Evolutionary conservation across 2,888 invertebrate species (phyloP).

Genomic region (Eupsilia transversa): DNA sequence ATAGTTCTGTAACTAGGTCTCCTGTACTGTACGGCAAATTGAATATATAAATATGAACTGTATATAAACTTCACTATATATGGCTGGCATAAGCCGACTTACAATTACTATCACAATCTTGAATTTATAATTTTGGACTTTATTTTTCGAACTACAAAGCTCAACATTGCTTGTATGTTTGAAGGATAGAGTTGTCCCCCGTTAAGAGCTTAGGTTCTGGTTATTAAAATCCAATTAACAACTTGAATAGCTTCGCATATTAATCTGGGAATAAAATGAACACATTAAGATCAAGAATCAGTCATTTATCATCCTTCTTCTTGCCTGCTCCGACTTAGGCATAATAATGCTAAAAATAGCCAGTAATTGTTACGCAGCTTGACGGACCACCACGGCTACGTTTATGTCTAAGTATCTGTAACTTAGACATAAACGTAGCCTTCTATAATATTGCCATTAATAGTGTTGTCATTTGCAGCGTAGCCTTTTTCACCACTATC

Average conservation of each 20-base stretch:
- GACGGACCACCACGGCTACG: constrained; percentile 39
- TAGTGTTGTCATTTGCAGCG: not conserved
- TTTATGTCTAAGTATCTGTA: no score
- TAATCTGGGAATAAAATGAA: constrained; percentile 48
- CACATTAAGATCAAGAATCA: constrained; percentile 36
- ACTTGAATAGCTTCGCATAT: constrained; percentile 46
- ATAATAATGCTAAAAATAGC: constrained; percentile 24
- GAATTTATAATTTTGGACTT: constrained; percentile 32
- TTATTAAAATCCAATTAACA: constrained; percentile 54
- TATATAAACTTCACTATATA: constrained; percentile 55
- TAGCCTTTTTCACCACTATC: not conserved
- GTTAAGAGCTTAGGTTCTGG: constrained; percentile 44
- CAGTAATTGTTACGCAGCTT: constrained; percentile 33
- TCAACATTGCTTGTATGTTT: constrained; percentile 21
- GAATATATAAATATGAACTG: constrained; percentile 58
- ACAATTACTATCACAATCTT: constrained; percentile 39
- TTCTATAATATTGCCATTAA: constrained; percentile 2
- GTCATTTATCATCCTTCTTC: constrained; percentile 47
- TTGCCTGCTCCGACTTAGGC: constrained; percentile 20
- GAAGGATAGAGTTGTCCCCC: constrained; percentile 28
- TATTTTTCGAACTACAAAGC: constrained; percentile 16
- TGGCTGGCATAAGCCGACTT: constrained; percentile 28
- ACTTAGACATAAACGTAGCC: not conserved
- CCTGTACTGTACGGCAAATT: constrained; percentile 54
- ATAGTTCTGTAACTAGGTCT: constrained; percentile 63